Percentiles rank a stretch among this genome's conserved stretches.
Conservation (phyloP, 2,797 vertebrate genomes). For the Rhinoraja longicauda region DNA sequence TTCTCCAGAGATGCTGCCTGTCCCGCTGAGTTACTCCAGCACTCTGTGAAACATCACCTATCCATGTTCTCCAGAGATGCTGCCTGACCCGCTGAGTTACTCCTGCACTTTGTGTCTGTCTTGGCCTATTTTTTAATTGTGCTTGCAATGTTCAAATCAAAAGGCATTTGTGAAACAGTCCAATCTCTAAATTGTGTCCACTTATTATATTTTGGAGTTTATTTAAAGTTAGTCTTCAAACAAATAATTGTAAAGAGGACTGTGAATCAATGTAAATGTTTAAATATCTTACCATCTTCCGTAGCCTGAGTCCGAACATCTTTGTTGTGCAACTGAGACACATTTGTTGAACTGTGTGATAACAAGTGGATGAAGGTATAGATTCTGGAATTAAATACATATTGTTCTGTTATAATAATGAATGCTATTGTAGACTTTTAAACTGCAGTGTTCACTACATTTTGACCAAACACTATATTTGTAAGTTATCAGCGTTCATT, state of each 20-base stretch:
- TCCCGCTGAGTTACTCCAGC: no score
- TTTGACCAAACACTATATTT: background rate
- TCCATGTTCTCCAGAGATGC: no score
- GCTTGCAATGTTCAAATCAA: background rate
- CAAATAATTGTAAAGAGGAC: background rate
- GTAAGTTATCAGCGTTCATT: background rate
- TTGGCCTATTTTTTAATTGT: no score
- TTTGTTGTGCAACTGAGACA: background rate
- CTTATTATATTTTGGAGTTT: background rate
- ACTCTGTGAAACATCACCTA: no score
- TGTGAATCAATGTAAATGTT: background rate
- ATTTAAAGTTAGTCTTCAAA: background rate
- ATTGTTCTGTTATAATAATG: background rate
- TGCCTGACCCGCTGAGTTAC: no score
- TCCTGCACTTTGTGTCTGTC: no score
- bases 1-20: no score
- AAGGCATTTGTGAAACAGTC: background rate
- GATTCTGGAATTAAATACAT: background rate
- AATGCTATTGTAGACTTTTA: background rate
- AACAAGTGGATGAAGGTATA: background rate
- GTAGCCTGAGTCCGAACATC: background rate
- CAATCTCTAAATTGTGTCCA: background rate
- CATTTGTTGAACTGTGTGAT: background rate
- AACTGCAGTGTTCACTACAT: background rate
- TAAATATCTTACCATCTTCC: background rate